A percentile compares a stretch with the other conserved stretches of the same genome.
Conservation (phyloP, 1,140 invertebrate species). For the Kradibia gibbosae region DNA sequence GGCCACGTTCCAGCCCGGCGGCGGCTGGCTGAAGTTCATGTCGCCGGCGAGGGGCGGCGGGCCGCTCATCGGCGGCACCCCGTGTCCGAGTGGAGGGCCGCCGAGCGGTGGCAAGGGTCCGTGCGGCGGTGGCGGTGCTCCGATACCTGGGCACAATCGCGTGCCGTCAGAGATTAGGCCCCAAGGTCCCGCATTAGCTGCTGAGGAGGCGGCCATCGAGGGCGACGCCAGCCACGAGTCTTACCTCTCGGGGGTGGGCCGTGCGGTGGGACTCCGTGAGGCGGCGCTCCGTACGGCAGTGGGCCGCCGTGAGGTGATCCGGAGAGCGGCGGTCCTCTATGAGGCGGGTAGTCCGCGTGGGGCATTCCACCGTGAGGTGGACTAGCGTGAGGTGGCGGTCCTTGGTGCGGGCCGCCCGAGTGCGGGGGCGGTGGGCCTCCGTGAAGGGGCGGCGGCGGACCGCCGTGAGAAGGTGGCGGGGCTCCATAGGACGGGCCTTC, state of each 20-base stretch:
- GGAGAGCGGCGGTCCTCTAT: constrained; percentile 24
- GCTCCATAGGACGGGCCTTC: constrained; percentile 24
- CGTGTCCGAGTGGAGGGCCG: constrained; percentile 14
- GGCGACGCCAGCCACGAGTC: not conserved
- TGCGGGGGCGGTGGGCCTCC: constrained; percentile 12
- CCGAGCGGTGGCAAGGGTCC: constrained; percentile 32
- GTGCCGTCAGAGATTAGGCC: too few species aligned
- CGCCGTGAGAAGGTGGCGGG: constrained; percentile 21
- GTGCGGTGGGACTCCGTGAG: not conserved
- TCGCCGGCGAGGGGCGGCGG: constrained; percentile 61
- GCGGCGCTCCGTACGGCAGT: constrained; percentile 8
- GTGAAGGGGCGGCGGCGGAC: constrained; percentile 15
- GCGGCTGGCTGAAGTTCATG: constrained; percentile 75
- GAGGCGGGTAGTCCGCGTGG: constrained; percentile 32
- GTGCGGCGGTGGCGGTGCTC: constrained; percentile 39
- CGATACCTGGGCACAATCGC: constrained; percentile 36
- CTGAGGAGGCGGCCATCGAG: too few species aligned
- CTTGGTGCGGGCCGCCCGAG: not conserved
- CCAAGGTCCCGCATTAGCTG: too few species aligned
- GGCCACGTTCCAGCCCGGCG: constrained; percentile 70
- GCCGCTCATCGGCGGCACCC: constrained; percentile 55
- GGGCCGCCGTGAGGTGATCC: constrained; percentile 22
- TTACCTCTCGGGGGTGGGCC: constrained; percentile 39
- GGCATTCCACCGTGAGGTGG: constrained; percentile 43
- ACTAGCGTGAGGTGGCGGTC: constrained; percentile 19